These are phyloP conservation scores for Aphis gossypii DNA, from an alignment of 1,140 invertebrate genomes.

Conservation along the genomic window DNA sequence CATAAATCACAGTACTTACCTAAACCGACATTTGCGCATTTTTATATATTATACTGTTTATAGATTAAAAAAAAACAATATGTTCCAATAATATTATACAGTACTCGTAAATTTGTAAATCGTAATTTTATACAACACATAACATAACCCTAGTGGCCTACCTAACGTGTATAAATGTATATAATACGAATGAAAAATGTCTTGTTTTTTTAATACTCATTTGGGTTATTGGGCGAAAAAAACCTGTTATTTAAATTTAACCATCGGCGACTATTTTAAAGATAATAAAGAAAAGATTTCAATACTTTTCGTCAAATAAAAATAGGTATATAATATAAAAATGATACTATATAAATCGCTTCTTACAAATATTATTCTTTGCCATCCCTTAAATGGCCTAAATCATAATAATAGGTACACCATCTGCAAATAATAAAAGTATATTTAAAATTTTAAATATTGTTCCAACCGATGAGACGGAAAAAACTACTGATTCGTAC, in stretches of 20 bases:
- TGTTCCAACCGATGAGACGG: no score
- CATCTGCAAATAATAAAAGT: not conserved
- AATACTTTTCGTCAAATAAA: not conserved
- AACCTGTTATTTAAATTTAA: conserved; percentile 13
- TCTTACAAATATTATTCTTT: not conserved
- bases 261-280: not conserved
- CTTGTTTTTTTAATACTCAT: not conserved
- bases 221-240: not conserved
- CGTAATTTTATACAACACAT: not conserved
- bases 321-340: not conserved
- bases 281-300: not conserved
- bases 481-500: not conserved
- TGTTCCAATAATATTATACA: not conserved
- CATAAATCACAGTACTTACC: not conserved
- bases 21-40: not conserved
- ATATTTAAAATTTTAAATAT: not conserved
- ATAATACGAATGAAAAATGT: not conserved
- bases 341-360: no score
- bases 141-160: not conserved
- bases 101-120: not conserved
- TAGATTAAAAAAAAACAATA: not conserved
- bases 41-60: not conserved
- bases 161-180: not conserved
- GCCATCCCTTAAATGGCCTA: not conserved
- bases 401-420: not conserved